A percentile compares a stretch with the other conserved stretches of the same genome.
phyloP scores from a whole-genome alignment of 2,113 vertebrate genomes.

The Misgurnus mizolepis region DNA sequence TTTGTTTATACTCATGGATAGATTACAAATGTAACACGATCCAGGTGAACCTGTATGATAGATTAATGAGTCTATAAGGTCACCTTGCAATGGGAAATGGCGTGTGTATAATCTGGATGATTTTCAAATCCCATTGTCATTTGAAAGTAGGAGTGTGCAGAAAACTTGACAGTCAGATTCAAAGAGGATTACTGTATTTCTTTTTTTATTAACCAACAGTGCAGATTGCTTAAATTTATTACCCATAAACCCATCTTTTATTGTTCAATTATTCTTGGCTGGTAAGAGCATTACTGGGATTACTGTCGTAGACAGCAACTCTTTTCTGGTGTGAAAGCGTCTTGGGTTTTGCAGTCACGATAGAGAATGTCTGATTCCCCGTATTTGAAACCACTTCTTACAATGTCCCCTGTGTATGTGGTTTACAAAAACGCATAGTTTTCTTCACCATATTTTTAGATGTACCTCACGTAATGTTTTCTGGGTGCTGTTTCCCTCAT shows the following conservation, averaged over 20 bases:
- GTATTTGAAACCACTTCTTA: slow-evolving; percentile 4
- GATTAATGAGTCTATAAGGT: slow-evolving; percentile 32
- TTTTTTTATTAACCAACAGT: slow-evolving; percentile 66
- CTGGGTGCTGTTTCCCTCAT: not conserved
- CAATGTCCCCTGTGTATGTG: not conserved
- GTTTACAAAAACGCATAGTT: not conserved
- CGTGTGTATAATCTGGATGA: slow-evolving; percentile 42
- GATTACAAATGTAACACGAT: not conserved
- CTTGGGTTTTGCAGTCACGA: slow-evolving; percentile 69
- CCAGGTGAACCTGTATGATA: not conserved
- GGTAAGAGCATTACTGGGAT: slow-evolving; percentile 78
- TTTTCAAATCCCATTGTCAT: slow-evolving; percentile 36
- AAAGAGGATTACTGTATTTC: slow-evolving; percentile 64
- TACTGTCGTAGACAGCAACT: slow-evolving; percentile 68
- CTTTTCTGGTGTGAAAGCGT: slow-evolving; percentile 60
- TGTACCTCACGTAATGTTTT: slow-evolving; percentile 15
- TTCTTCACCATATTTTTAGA: not conserved
- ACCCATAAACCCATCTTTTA: slow-evolving; percentile 65
- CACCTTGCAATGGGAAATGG: slow-evolving; percentile 41
- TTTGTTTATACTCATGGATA: not conserved
- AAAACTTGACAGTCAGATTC: slow-evolving; percentile 28
- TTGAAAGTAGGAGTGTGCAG: not conserved
- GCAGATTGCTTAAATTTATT: slow-evolving; percentile 53
- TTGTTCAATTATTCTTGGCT: slow-evolving; percentile 68
- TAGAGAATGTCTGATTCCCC: slow-evolving; percentile 52